Conservation (phyloP, 2,113 vertebrate genomes). For the Sapayoa aenigma region DNA sequence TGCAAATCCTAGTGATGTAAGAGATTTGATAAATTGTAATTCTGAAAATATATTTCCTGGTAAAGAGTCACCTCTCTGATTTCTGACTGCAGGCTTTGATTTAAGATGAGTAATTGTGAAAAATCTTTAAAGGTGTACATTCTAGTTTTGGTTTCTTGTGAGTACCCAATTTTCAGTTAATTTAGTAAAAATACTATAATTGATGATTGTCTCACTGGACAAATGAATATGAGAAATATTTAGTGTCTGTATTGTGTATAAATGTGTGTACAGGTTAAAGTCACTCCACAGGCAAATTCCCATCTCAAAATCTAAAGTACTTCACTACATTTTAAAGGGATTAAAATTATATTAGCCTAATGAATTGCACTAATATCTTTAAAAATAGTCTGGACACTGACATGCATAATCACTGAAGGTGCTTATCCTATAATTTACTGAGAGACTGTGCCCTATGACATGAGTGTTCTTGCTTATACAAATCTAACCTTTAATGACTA, state of each 20-base stretch:
- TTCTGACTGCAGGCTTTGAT: neutral
- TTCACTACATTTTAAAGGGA: neutral
- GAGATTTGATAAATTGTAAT: neutral
- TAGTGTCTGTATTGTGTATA: neutral
- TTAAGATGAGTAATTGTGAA: neutral
- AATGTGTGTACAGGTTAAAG: neutral
- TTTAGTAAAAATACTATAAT: neutral
- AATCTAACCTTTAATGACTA: neutral
- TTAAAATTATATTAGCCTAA: neutral
- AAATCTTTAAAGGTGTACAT: neutral
- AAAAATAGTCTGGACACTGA: neutral
- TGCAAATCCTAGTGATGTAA: neutral
- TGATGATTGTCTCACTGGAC: neutral
- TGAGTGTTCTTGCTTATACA: conserved; percentile 14
- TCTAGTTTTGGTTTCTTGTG: neutral
- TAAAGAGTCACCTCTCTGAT: neutral
- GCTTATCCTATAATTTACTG: neutral
- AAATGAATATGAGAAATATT: neutral
- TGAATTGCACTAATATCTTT: neutral
- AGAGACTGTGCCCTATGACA: neutral
- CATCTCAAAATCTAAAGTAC: neutral
- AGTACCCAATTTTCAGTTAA: neutral
- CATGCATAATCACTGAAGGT: neutral
- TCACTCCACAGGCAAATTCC: neutral
- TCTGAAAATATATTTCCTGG: neutral